Evolutionary conservation across 1,140 invertebrate species (phyloP), one percentile per base, ranked within the genome.

Genomic region (Drosophila sulfurigaster): DNA sequence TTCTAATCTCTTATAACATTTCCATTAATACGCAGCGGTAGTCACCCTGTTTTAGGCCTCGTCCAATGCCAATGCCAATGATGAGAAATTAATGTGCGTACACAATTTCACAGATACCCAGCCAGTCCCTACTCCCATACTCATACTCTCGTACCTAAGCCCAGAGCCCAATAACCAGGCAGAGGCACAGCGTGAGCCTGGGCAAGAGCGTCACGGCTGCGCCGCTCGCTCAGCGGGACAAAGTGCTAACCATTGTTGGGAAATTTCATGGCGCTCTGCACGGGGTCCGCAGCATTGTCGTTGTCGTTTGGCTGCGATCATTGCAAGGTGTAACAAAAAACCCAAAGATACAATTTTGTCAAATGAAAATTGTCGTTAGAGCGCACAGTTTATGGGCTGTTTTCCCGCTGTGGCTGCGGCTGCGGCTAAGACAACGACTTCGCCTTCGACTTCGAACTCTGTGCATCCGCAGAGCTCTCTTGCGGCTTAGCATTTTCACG

Each of bases 41-140:
- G 85, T 81, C 78, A 60, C 58, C 46, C 43, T 38, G 58, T 68
- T 48, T 43, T 38, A 54, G 67, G 25, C 51, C 52, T 28, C 10
- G 32, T 38, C 38, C 11, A 30, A 74, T 49, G 58, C 77, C 76
- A 67, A 51, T 75, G 72, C 56, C 71, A 89, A 89, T 89, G 85
- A 89, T 89, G 85, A 89, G 85, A 89, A 89, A 89, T 89, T 89
- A 89, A 89, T 89, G 85, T 85, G 86, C 77, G 78, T 80, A 78
- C 78, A 74, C 75, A 70, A 80, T 80, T 78, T 78, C 56, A 71
- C 45, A 69, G 60, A 78, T 73, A 73, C 62, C 11, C 28, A 43
- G 46, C 41, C 28, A 25, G 3, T 25, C 20, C 20, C 20, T 25
- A 25, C 20, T 25, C 3, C 20, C 20, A 25, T 25, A 25, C 20